Evolutionary conservation across 2,888 invertebrate species (phyloP), one percentile per base, ranked within the genome.

Genomic region (Acanthosoma haemorrhoidale): DNA sequence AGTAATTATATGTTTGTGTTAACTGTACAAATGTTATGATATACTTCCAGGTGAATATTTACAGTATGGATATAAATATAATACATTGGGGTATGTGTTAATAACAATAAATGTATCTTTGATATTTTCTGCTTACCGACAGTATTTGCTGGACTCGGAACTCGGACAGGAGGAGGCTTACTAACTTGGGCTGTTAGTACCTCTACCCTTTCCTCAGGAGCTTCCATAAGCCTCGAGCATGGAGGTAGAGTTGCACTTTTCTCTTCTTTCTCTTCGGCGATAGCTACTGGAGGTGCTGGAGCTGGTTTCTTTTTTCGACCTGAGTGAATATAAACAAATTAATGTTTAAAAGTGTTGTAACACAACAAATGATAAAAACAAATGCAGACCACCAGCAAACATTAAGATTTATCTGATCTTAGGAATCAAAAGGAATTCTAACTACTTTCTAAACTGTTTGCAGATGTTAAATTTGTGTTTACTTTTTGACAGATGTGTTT

Each of bases 301-400:
- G 86, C 85, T 11, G 84, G 83, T 78, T 86, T 85, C 78, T 86
- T 86, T 73, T 84, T 79, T 39, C 80, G 81, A 77, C 83, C 85
- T 73, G 18, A 43, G 21, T 16, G 8, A 16, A 31, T 5, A 29
- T 57, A 4, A 5, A 41, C 5, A 41, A 15, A 41, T 8, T 8
- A 41, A 36, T 9, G 13, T 8, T 36, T 8, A 36, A 36, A 36
- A 36, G 13, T 36, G 36, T 9, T 9, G 36, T 9, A 58, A 11
- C 15, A 11, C 6, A 43, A 8, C 8, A 43, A 15, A 8, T 8
- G 8, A 43, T 11, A n/a, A 11, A 43, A 43, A 43, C 15, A 6
- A 43, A 11, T 15, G 6, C 8, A 11, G 8, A 15, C 8, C 51
- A 16, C 15, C 8, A 43, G 6, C 13, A 11, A 43, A 11, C 43